A percentile compares a stretch with the other conserved stretches of the same genome.
phyloP scores from a whole-genome alignment of 2,113 vertebrate species.

The Pavo muticus region DNA sequence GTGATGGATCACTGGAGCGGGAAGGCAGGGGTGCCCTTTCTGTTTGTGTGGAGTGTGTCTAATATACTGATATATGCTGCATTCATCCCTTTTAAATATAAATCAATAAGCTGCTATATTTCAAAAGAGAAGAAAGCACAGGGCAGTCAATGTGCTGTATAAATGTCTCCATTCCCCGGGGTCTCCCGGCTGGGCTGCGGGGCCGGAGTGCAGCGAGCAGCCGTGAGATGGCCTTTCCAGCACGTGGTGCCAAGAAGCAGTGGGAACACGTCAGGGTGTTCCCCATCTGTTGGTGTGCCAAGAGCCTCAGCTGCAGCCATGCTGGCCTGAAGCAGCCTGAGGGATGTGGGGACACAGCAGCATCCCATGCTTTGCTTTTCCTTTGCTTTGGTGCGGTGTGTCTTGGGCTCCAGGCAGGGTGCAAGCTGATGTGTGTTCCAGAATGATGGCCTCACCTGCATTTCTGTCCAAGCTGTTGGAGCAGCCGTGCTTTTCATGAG shows the following conservation, averaged over 20 bases:
- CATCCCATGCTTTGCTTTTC: rapidly evolving
- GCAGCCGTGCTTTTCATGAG: rapidly evolving
- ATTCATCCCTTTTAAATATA: conserved; percentile 66
- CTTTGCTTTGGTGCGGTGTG: rapidly evolving
- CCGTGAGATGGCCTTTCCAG: neutral
- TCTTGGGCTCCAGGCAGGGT: neutral
- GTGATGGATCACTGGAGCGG: conserved; percentile 46
- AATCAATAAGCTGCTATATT: conserved; percentile 68
- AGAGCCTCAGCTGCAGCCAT: neutral
- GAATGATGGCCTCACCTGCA: neutral
- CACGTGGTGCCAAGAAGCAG: neutral
- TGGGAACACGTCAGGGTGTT: neutral
- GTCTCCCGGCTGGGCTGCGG: neutral
- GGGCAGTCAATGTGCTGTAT: neutral
- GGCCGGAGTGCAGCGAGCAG: neutral
- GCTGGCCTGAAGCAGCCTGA: neutral
- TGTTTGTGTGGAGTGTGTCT: conserved; percentile 63
- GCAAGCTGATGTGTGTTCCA: neutral
- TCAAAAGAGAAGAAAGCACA: conserved; percentile 10
- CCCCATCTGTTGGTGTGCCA: neutral
- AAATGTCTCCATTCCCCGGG: conserved; percentile 49
- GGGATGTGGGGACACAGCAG: neutral
- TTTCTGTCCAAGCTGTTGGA: neutral
- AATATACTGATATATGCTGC: conserved; percentile 69
- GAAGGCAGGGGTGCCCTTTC: conserved; percentile 48